Conservation (phyloP, 2,888 invertebrate species). For the Epistrophe grossulariae region DNA sequence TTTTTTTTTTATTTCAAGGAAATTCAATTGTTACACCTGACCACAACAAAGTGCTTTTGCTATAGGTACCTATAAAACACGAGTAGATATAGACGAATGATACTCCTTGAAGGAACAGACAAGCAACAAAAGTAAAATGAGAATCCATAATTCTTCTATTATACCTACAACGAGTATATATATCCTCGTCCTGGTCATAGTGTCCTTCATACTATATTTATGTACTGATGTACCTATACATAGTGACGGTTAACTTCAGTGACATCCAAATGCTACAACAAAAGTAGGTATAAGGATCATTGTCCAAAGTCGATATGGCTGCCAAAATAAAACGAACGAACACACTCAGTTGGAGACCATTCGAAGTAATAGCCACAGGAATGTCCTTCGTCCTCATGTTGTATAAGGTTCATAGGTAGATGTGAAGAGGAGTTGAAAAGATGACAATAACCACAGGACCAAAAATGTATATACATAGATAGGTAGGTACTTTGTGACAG, state of each 20-base stretch:
- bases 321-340: slow-evolving; percentile 39
- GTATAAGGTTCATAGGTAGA: no score
- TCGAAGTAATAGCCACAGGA: slow-evolving; percentile 46
- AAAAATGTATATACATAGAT: not conserved
- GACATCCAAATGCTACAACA: slow-evolving; percentile 32
- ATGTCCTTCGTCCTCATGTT: slow-evolving; percentile 30
- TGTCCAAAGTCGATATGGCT: slow-evolving; percentile 49
- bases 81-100: not conserved
- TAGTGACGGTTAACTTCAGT: slow-evolving; percentile 44
- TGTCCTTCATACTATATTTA: slow-evolving; percentile 13
- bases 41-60: slow-evolving; percentile 4
- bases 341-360: slow-evolving; percentile 14
- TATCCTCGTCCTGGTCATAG: not conserved
- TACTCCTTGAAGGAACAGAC: slow-evolving; percentile 3
- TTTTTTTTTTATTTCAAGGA: slow-evolving; percentile 19
- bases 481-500: slow-evolving; percentile 24
- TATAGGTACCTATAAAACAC: no score
- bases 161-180: not conserved
- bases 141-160: slow-evolving; percentile 26
- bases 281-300: slow-evolving; percentile 34
- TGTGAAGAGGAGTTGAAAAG: slow-evolving; percentile 17
- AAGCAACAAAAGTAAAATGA: not conserved
- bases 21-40: slow-evolving; percentile 63
- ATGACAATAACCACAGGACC: slow-evolving; percentile 28
- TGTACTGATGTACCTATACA: not conserved